Conservation (phyloP, 2,888 invertebrate species). For the Iselma pallidipennis region DNA sequence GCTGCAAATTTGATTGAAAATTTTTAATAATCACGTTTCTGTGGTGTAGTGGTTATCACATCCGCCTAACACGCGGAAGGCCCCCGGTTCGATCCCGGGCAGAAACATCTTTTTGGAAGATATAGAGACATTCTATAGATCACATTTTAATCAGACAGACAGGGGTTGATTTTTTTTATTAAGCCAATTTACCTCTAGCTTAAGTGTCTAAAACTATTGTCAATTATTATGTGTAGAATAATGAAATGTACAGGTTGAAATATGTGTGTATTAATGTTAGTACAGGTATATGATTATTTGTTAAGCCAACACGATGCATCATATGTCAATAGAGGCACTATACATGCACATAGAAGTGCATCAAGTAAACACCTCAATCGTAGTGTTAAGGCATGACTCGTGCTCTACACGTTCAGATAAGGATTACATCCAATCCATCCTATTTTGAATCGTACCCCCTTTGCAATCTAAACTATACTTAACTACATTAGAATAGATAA, state of each 20-base stretch:
- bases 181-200: no score
- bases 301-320: constrained; percentile 36
- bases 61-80: constrained; percentile 91
- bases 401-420: constrained; percentile 41
- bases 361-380: constrained; percentile 37
- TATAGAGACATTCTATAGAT: no score
- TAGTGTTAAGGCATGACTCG: constrained; percentile 43
- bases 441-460: constrained; percentile 16
- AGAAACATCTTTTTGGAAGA: no score
- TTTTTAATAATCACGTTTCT: no score
- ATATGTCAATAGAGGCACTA: constrained; percentile 37
- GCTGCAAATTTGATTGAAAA: no score
- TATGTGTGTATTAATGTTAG: background rate
- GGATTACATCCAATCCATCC: constrained; percentile 38
- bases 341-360: constrained; percentile 30
- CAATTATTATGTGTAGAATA: no score
- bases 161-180: no score
- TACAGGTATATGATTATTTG: constrained; percentile 31
- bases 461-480: no score
- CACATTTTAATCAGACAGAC: no score
- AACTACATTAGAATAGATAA: no score
- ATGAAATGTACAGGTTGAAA: no score
- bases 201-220: no score
- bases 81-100: constrained; percentile 89
- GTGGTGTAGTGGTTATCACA: constrained; percentile 91